Percentiles rank a stretch among this genome's conserved stretches.
Conservation (phyloP, 2,113 vertebrate species). For the Cervus canadensis region DNA sequence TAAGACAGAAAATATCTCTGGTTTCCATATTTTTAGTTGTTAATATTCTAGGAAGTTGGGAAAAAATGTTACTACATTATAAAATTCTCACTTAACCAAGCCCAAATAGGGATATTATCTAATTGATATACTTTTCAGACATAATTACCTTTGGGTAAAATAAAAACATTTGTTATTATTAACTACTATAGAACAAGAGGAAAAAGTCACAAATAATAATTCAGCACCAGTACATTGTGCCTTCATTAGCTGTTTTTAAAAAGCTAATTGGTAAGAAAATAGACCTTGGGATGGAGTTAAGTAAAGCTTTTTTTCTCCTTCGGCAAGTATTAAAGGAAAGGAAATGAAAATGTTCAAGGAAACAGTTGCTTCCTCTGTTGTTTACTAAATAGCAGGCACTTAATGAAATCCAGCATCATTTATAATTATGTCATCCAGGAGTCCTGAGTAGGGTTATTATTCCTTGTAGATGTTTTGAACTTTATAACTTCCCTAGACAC, state of each 20-base stretch:
- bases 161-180: background rate
- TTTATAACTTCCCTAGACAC: background rate
- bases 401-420: background rate
- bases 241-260: constrained; percentile 12
- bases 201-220: background rate
- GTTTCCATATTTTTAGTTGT: background rate
- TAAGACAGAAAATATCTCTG: background rate
- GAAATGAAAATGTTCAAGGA: background rate
- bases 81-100: background rate
- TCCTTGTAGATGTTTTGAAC: background rate
- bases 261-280: background rate
- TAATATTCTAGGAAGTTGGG: background rate
- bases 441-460: background rate
- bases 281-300: background rate
- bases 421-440: background rate
- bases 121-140: background rate
- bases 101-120: background rate
- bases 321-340: background rate
- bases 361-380: background rate
- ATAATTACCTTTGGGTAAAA: background rate
- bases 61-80: background rate
- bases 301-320: background rate
- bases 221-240: background rate
- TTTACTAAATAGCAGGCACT: background rate
- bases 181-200: background rate